A percentile compares a stretch with the other conserved stretches of the same genome.
Evolutionary conservation across 92 coral and sea anemone species (phyloP).

Genomic region (Hydrozoanthus gracilis): DNA sequence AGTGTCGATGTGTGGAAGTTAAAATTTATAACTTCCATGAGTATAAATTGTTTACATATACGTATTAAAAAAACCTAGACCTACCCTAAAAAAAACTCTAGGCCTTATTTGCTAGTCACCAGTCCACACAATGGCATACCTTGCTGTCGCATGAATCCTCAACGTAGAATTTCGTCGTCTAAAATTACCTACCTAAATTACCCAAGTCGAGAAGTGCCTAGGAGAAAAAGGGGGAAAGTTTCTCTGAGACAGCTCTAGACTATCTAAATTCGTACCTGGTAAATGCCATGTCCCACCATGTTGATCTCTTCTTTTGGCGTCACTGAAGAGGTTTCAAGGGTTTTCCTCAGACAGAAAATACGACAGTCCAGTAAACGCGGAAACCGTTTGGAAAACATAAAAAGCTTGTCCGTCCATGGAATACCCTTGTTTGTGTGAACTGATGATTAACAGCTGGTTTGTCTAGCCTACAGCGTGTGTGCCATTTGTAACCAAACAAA

Average conservation of each 20-base stretch:
- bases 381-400: not conserved
- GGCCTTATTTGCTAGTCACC: conserved; percentile 11
- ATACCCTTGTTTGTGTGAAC: conserved; percentile 38
- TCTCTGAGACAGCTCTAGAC: conserved; percentile 29
- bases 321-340: conserved; percentile 3
- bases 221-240: conserved; percentile 26
- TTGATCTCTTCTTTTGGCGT: not conserved
- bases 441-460: conserved; percentile 28
- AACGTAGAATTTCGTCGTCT: conserved; percentile 6
- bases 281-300: not conserved
- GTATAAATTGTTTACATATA: conserved; percentile 20
- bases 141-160: not conserved
- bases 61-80: conserved; percentile 8
- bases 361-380: not conserved
- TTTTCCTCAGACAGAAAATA: conserved; percentile 10
- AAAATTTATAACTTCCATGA: conserved; percentile 12
- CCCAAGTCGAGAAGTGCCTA: conserved; percentile 27
- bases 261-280: conserved; percentile 40
- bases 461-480: conserved; percentile 28
- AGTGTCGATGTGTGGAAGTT: conserved; percentile 17
- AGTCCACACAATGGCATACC: conserved; percentile 27
- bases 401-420: not conserved
- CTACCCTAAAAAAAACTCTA: conserved; percentile 5
- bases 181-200: conserved; percentile 26
- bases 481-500: conserved; percentile 11